Evolutionary conservation across 2,113 vertebrate genomes (phyloP), one percentile per base, ranked within the genome.

Genomic region (Coryphaenoides rupestris): DNA sequence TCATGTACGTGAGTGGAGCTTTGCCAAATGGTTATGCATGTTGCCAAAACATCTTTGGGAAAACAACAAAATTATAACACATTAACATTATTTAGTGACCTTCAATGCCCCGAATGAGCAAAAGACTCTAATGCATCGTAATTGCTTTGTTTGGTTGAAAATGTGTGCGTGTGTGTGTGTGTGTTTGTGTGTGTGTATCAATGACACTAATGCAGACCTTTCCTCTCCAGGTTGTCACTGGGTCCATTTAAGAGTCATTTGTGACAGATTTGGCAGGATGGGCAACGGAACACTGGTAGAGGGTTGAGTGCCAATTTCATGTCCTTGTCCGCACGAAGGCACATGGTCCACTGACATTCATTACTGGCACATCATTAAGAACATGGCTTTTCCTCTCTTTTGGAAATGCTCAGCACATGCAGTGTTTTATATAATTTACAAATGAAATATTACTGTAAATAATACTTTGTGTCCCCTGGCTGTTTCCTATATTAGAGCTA

Each of bases 51-150:
- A 56, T 24, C 21, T 21, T 40, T 56, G 19, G n/a, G 33, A 12
- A 40, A 56, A 22, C 55, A 56, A 23, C 14, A 15, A 40, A 19
- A 55, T 13, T 21, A 55, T 14, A 15, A 15, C 49, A 56, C 58
- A 7, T 26, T n/a, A 55, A 26, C n/a, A 4, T 16, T 0, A 49
- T 53, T 59, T n/a, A 45, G 24, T 52, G 1, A 33, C 46, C 15
- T 55, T 47, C 52, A 40, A 10, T 58, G 5, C 19, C 72, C 62
- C 69, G 60, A 21, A 22, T 57, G 49, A 49, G 73, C n/a, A 74
- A 79, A 79, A 52, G 58, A 71, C 68, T 82, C 54, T 82, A 82
- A 86, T 80, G 61, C 71, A 71, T 80, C 75, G 53, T 75, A 81
- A 79, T 77, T 69, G 83, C 74, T 80, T 74, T 78, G 63, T 82